These are phyloP conservation scores for Neofelis nebulosa DNA, from an alignment of 2,113 vertebrate species.

Conservation along the genomic window DNA sequence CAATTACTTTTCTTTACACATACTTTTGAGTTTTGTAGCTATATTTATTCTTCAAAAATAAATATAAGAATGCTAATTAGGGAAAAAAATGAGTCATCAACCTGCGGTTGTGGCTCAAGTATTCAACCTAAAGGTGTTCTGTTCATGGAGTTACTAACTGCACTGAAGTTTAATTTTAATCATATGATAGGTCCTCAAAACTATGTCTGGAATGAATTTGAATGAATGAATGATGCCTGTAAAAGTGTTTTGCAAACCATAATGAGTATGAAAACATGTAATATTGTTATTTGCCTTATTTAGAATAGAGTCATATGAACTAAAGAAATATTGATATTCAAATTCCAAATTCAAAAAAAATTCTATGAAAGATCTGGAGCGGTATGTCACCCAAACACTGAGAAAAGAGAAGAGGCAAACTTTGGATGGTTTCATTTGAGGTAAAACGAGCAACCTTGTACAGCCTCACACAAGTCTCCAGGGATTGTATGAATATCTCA, in stretches of 20 bases:
- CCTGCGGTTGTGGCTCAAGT: neutral
- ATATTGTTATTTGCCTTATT: neutral
- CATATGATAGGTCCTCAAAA: neutral
- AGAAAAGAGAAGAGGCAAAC: neutral
- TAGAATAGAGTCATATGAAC: neutral
- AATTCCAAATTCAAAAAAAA: neutral
- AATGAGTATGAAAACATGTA: neutral
- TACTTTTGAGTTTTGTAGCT: neutral
- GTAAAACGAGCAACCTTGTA: neutral
- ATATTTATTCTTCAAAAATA: conserved; percentile 29
- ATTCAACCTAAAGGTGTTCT: neutral
- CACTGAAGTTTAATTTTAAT: neutral
- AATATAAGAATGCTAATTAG: neutral
- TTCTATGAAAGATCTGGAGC: neutral
- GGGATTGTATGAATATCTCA: neutral
- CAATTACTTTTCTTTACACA: neutral
- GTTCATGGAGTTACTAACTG: neutral
- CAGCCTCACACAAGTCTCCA: neutral
- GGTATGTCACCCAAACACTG: neutral
- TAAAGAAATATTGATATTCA: neutral
- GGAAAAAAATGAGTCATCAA: neutral
- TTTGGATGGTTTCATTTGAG: neutral
- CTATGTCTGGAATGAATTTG: neutral
- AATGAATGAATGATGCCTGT: neutral
- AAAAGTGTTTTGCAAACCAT: neutral